Percentiles rank a stretch among this genome's conserved stretches.
These are phyloP conservation scores for Thymelicus acteon DNA, from an alignment of 2,888 invertebrate species.

Conservation along the genomic window DNA sequence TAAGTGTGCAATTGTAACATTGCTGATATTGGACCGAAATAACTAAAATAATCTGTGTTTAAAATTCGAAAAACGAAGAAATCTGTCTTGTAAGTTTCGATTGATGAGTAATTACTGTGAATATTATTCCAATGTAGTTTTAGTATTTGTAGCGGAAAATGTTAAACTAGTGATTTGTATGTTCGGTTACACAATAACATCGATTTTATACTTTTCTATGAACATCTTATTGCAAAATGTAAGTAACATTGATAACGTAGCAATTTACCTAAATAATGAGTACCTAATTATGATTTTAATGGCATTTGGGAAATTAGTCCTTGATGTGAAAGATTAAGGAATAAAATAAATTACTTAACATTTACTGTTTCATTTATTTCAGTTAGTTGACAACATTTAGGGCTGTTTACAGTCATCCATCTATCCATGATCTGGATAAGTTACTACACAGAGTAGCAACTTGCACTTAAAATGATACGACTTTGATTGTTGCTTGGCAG, in stretches of 20 bases:
- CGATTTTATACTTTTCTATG: slow-evolving; percentile 80
- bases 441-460: too few species aligned
- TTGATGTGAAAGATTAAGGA: slow-evolving; percentile 53
- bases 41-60: background rate
- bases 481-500: too few species aligned
- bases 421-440: too few species aligned
- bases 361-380: slow-evolving; percentile 39
- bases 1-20: slow-evolving; percentile 16
- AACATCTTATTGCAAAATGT: slow-evolving; percentile 68
- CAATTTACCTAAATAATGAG: slow-evolving; percentile 59
- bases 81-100: slow-evolving; percentile 10
- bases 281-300: slow-evolving; percentile 58
- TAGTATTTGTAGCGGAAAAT: slow-evolving; percentile 48
- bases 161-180: slow-evolving; percentile 56
- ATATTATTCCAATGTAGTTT: slow-evolving; percentile 44
- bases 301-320: slow-evolving; percentile 68
- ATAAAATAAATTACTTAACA: slow-evolving; percentile 41
- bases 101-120: slow-evolving; percentile 34
- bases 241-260: slow-evolving; percentile 57
- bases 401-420: too few species aligned
- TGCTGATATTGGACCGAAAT: background rate
- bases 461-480: too few species aligned
- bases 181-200: slow-evolving; percentile 54
- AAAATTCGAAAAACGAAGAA: background rate
- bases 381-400: background rate